A percentile compares a stretch with the other conserved stretches of the same genome.
phyloP scores from a whole-genome alignment of 2,113 vertebrate species.

The Mystacornis crossleyi region DNA sequence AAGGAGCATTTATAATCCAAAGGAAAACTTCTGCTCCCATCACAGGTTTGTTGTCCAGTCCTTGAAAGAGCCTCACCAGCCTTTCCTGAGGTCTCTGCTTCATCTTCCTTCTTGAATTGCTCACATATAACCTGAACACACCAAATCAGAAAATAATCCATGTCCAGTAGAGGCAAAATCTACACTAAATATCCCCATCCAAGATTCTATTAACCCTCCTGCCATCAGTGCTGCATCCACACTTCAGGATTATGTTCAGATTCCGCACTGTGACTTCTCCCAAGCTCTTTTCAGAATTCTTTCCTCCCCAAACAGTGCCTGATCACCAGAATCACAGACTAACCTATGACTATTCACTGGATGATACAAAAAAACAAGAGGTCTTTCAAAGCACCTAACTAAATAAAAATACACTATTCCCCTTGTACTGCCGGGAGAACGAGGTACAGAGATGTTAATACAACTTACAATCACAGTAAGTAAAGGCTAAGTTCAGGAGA shows the following conservation, averaged over 20 bases:
- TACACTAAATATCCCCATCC: neutral
- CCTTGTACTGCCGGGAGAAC: neutral
- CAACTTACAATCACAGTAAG: conserved; percentile 49
- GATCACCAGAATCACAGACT: neutral
- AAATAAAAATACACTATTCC: conserved; percentile 3
- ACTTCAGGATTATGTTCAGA: neutral
- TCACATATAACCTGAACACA: neutral
- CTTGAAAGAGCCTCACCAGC: neutral
- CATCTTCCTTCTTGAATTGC: neutral
- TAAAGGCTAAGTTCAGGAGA: conserved; percentile 12
- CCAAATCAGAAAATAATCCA: neutral
- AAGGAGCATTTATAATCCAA: neutral
- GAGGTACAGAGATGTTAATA: conserved; percentile 46
- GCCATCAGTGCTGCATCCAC: neutral
- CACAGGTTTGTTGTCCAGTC: neutral
- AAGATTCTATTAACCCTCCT: neutral
- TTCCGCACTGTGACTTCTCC: neutral
- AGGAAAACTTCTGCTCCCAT: neutral
- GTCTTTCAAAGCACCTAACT: conserved; percentile 51
- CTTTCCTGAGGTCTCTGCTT: neutral
- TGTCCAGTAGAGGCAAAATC: neutral
- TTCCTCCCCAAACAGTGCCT: neutral
- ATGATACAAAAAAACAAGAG: conserved; percentile 21
- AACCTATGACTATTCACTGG: neutral
- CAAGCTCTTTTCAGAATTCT: neutral